phyloP scores from a whole-genome alignment of 2,113 vertebrate genomes.

The Toxotes jaculatrix region DNA sequence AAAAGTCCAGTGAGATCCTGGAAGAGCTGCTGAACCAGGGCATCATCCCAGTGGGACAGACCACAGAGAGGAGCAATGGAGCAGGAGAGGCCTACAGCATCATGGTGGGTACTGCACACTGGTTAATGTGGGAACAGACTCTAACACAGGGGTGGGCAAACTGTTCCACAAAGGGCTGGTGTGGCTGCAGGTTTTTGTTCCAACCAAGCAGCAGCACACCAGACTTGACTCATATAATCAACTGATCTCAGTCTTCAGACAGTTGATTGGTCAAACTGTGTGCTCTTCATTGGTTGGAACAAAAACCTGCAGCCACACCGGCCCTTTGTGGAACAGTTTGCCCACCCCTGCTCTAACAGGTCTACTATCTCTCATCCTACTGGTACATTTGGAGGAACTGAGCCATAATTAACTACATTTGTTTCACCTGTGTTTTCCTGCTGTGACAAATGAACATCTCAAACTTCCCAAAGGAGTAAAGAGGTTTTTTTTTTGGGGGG shows the following conservation, averaged over 20 bases:
- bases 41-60: slow-evolving; percentile 84
- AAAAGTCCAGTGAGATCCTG: slow-evolving; percentile 87
- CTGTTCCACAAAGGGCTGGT: no score
- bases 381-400: background rate
- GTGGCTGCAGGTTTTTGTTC: no score
- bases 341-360: background rate
- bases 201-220: no score
- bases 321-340: no score
- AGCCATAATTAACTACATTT: background rate
- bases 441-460: background rate
- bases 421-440: background rate
- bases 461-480: background rate
- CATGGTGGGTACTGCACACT: slow-evolving; percentile 76
- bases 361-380: background rate
- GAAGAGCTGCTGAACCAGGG: slow-evolving; percentile 88
- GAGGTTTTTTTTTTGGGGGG: background rate
- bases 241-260: no score
- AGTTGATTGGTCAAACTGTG: no score
- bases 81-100: slow-evolving; percentile 81
- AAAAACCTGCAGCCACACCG: no score
- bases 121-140: background rate
- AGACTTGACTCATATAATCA: no score
- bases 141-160: no score
- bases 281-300: no score
- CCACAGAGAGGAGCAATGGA: slow-evolving; percentile 56